Percentiles rank a stretch among this genome's conserved stretches.
Evolutionary conservation across 1,140 invertebrate genomes (phyloP).

Genomic region (Aphis craccivora): DNA sequence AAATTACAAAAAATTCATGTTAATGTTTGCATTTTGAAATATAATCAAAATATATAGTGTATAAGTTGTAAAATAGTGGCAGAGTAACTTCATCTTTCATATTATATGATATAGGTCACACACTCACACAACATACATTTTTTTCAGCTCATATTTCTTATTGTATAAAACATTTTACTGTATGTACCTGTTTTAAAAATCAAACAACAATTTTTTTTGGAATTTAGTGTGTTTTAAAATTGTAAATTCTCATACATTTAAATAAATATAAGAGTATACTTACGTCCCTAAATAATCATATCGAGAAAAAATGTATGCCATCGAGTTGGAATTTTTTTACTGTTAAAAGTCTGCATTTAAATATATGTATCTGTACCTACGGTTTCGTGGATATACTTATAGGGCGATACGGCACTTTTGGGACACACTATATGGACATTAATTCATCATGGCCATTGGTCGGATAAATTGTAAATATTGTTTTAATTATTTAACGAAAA

Average conservation of each 20-base stretch:
- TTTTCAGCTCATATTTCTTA: background rate
- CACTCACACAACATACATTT: background rate
- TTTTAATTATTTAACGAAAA: conserved; percentile 23
- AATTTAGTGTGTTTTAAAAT: background rate
- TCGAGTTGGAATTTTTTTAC: background rate
- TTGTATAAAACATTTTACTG: background rate
- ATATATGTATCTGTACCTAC: background rate
- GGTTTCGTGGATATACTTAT: background rate
- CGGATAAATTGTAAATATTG: background rate
- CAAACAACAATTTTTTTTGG: background rate
- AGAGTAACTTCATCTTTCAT: background rate
- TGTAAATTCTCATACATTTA: background rate
- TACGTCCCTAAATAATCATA: background rate
- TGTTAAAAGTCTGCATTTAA: background rate
- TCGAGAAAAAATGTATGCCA: background rate
- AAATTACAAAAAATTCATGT: background rate
- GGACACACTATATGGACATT: background rate
- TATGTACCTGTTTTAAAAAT: background rate
- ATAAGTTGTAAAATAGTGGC: background rate
- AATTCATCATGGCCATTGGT: background rate
- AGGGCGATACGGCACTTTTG: background rate
- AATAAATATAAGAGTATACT: background rate
- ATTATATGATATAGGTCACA: too few relatives aligned
- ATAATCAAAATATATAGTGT: background rate
- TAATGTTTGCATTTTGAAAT: background rate